Evolutionary conservation across 2,113 vertebrate species (phyloP), one percentile per base, ranked within the genome.

Genomic region (Amblyornis subalaris): DNA sequence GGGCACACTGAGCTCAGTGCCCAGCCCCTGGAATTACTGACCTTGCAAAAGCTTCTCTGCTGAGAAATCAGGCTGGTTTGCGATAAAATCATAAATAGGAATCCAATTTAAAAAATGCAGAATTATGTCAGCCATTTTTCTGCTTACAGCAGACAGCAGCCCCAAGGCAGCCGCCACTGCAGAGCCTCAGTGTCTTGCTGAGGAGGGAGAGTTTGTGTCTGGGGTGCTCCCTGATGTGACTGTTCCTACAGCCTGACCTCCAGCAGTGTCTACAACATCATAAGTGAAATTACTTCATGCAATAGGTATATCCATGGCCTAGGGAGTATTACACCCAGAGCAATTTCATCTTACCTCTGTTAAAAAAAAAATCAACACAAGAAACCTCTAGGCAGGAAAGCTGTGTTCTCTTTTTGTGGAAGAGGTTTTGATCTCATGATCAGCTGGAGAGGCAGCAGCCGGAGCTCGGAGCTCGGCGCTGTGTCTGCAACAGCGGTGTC

Each of bases 381-480:
- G 64, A 86, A 87, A 74, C 35, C 31, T 73, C 29, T 50, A 51
- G 78, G 71, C 60, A 62, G 72, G 21, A 73, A 76, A 88, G 47
- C 47, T 33, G n/a, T 14, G 1, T 60, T 71, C 88, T 73, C 40
- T 88, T 79, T 64, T 76, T 61, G 13, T 70, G 82, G 75, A 45
- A 79, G 54, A 78, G 48, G 40, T 72, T 88, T 93, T 95, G 84
- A 75, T 94, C 67, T 83, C 7, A 2, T 18, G 45, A 91, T 77
- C 26, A 48, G 35, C 62, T 57, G 69, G 86, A 92, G 65, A 57
- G 45, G 73, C 89, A 87, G 91, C 84, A 75, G 76, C 53, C 1
- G 0, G 73, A 61, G 71, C 74, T 31, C 1, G 0, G 73, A 61
- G 71, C 74, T 31, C 0, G 0, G 64, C 14, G 10, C 61, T 17